A percentile compares a stretch with the other conserved stretches of the same genome.
These are phyloP conservation scores for Ptilorrhoa leucosticta DNA, from an alignment of 2,113 vertebrate species.

Conservation along the genomic window DNA sequence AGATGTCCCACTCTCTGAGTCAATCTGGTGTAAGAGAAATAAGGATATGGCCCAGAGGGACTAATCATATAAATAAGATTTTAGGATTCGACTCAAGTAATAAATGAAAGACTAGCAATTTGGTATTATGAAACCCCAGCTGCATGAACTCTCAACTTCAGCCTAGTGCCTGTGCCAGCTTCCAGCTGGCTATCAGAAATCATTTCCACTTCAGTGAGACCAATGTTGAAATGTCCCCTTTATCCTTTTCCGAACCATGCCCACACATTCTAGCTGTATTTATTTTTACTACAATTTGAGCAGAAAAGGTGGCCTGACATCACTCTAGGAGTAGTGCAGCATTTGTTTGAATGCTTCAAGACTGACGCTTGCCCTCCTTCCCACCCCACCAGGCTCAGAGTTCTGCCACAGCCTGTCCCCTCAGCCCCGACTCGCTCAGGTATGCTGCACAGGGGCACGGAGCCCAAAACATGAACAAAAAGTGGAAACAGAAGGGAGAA, in stretches of 20 bases:
- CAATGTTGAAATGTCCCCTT: slow-evolving; percentile 41
- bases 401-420: not conserved
- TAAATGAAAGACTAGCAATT: slow-evolving; percentile 49
- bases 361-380: fast-evolving
- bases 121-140: slow-evolving; percentile 52
- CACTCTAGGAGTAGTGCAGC: not conserved
- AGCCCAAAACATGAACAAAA: not conserved
- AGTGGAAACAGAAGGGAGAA: not conserved
- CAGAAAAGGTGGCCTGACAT: slow-evolving; percentile 40
- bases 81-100: slow-evolving; percentile 46
- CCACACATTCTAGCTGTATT: slow-evolving; percentile 28
- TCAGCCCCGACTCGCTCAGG: fast-evolving
- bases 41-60: slow-evolving; percentile 50
- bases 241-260: slow-evolving; percentile 45
- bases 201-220: slow-evolving; percentile 50
- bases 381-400: not conserved
- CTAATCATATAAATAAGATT: slow-evolving; percentile 59
- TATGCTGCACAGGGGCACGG: not conserved
- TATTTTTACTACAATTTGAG: slow-evolving; percentile 37
- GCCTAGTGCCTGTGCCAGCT: slow-evolving; percentile 42
- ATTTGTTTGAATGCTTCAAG: not conserved
- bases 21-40: slow-evolving; percentile 34
- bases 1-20: not conserved
- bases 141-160: slow-evolving; percentile 47
- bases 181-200: slow-evolving; percentile 65